Percentiles rank a stretch among this genome's conserved stretches.
These are phyloP conservation scores for Centroberyx gerrardi DNA, from an alignment of 2,797 vertebrate genomes.

Conservation along the genomic window DNA sequence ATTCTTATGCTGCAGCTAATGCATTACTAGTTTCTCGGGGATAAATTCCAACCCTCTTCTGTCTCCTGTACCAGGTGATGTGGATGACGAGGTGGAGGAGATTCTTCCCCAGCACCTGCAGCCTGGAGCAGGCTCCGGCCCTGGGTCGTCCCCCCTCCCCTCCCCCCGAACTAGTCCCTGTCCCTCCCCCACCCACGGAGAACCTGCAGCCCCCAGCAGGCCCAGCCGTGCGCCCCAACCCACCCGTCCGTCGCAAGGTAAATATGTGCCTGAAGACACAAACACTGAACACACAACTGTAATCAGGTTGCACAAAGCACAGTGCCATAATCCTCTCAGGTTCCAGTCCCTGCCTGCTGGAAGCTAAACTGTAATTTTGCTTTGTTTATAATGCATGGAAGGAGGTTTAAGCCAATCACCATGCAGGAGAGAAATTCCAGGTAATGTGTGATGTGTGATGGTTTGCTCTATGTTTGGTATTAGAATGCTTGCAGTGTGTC, in stretches of 20 bases:
- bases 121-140: slow-evolving; percentile 85
- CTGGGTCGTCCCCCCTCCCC: slow-evolving; percentile 90
- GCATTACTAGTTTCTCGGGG: background rate
- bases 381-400: slow-evolving; percentile 67
- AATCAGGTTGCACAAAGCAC: background rate
- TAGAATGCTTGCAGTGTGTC: slow-evolving; percentile 27
- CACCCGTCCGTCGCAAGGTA: slow-evolving; percentile 87
- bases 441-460: slow-evolving; percentile 65
- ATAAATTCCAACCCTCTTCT: background rate
- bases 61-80: slow-evolving; percentile 86
- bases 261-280: background rate
- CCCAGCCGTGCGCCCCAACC: slow-evolving; percentile 88
- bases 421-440: slow-evolving; percentile 73
- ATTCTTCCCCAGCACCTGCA: slow-evolving; percentile 97
- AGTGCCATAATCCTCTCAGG: slow-evolving; percentile 2
- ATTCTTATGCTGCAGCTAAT: background rate
- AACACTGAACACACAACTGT: background rate
- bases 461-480: slow-evolving; percentile 28
- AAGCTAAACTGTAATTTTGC: slow-evolving; percentile 62
- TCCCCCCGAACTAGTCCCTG: slow-evolving; percentile 95
- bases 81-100: slow-evolving; percentile 97
- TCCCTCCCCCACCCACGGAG: slow-evolving; percentile 93
- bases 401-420: slow-evolving; percentile 75
- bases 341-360: background rate
- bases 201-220: slow-evolving; percentile 86